A percentile compares a stretch with the other conserved stretches of the same genome.
These are phyloP conservation scores for Heliconius ismenius DNA, from an alignment of 2,888 invertebrate genomes.

Conservation along the genomic window DNA sequence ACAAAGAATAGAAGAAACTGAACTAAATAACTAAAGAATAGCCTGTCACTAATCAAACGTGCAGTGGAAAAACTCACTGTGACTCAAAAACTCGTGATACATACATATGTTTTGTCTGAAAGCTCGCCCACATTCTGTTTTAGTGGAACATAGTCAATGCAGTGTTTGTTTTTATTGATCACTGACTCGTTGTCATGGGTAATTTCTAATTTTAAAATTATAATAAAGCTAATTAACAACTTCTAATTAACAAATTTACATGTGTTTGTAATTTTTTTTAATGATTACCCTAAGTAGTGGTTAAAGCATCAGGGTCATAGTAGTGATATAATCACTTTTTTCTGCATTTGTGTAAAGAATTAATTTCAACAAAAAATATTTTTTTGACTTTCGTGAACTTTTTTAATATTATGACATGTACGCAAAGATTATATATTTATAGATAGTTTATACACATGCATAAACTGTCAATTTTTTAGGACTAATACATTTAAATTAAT, in stretches of 20 bases:
- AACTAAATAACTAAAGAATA: slow-evolving; percentile 17
- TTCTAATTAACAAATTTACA: background rate
- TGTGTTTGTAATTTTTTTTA: background rate
- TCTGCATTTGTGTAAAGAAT: no score
- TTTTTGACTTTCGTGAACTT: no score
- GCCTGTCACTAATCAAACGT: slow-evolving; percentile 29
- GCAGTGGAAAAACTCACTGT: slow-evolving; percentile 41
- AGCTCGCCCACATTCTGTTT: slow-evolving; percentile 49
- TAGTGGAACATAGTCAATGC: slow-evolving; percentile 36
- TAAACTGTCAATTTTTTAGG: no score
- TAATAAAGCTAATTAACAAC: no score
- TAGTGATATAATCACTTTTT: no score
- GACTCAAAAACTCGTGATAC: slow-evolving; percentile 49
- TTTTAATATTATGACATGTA: no score
- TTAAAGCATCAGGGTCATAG: background rate
- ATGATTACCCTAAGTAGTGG: background rate
- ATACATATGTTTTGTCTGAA: slow-evolving; percentile 60
- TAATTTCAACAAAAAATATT: no score
- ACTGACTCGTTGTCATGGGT: slow-evolving; percentile 23
- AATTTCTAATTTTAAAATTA: slow-evolving; percentile 16
- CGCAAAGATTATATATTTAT: no score
- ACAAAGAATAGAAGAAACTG: background rate
- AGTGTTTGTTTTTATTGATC: slow-evolving; percentile 23
- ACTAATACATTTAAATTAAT: no score
- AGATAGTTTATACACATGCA: no score